These are phyloP conservation scores for Cyanoramphus novaezelandiae DNA, from an alignment of 2,113 vertebrate species.

Conservation along the genomic window DNA sequence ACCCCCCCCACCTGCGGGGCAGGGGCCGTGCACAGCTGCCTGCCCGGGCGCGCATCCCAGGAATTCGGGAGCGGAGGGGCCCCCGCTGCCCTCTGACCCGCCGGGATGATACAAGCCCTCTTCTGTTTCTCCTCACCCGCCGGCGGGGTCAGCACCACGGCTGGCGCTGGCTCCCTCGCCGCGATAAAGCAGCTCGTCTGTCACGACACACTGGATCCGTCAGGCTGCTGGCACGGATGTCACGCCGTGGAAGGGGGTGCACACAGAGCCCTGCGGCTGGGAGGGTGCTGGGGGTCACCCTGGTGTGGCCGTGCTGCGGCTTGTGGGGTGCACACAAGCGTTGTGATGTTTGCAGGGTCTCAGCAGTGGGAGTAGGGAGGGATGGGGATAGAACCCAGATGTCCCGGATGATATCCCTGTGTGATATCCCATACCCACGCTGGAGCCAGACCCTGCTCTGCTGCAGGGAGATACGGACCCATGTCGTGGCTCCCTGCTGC, in stretches of 20 bases:
- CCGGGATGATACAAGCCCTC: conserved; percentile 77
- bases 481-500: background rate
- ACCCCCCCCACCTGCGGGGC: background rate
- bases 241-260: background rate
- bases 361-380: background rate
- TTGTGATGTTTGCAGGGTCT: background rate
- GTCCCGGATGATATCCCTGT: background rate
- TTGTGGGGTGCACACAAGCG: accelerated
- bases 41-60: conserved; percentile 77
- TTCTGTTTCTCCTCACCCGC: conserved; percentile 85
- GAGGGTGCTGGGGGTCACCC: background rate
- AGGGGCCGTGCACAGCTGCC: conserved; percentile 68
- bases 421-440: background rate
- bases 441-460: background rate
- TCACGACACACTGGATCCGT: conserved; percentile 68
- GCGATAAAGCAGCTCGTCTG: conserved; percentile 60
- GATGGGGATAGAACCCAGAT: background rate
- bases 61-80: conserved; percentile 67
- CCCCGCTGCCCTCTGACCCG: conserved; percentile 81
- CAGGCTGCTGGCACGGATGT: conserved; percentile 1
- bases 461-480: accelerated
- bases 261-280: background rate
- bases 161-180: conserved; percentile 47
- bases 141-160: conserved; percentile 74
- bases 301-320: accelerated